These are phyloP conservation scores for Sabatieria punctata DNA, from an alignment of 2,888 invertebrate genomes.

Conservation along the genomic window DNA sequence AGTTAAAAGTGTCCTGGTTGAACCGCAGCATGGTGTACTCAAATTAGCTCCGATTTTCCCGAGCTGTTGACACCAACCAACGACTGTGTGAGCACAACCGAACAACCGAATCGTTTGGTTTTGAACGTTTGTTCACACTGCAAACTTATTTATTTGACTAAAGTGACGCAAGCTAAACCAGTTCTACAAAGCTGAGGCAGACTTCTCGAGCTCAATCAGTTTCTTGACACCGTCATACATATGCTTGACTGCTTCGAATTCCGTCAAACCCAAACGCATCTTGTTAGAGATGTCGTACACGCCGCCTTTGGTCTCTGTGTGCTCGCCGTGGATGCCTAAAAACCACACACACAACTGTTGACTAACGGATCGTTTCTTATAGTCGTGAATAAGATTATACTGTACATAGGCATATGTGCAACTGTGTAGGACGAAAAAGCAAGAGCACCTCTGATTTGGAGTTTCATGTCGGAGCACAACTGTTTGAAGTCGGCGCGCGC, in stretches of 20 bases:
- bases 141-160: too few species aligned
- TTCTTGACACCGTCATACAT: conserved; percentile 62
- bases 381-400: too few species aligned
- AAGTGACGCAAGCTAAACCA: too few species aligned
- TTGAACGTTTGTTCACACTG: too few species aligned
- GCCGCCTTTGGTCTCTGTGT: conserved; percentile 85
- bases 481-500: conserved; percentile 58
- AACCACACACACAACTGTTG: background rate
- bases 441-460: conserved; percentile 45
- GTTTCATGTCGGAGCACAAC: conserved; percentile 57
- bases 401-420: background rate
- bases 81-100: too few species aligned
- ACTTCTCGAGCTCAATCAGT: conserved; percentile 84
- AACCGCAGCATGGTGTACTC: too few species aligned
- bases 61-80: too few species aligned
- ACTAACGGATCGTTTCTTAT: background rate
- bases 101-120: too few species aligned
- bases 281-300: conserved; percentile 59
- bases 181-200: conserved; percentile 29
- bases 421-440: conserved; percentile 5
- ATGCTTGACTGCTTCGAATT: conserved; percentile 57
- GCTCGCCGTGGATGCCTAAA: conserved; percentile 64
- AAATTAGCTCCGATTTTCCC: too few species aligned
- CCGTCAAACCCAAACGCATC: too few species aligned
- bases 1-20: too few species aligned